Base-by-base conservation (phyloP, 2,113 vertebrate genomes). In the Myiopsitta monachus region DNA sequence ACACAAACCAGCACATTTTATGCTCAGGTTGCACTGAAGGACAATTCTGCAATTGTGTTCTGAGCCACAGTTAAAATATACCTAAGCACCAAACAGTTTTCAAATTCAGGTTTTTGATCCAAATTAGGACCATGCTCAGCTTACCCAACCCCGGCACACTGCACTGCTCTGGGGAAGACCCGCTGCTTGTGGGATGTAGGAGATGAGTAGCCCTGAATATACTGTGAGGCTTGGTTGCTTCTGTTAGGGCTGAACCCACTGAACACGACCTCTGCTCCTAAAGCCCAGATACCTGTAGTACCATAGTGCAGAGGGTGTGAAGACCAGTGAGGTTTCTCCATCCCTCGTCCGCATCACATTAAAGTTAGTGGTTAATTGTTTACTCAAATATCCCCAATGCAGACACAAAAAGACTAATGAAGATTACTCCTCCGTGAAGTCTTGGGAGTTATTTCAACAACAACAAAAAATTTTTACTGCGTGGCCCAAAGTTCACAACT, bases 131-230 rank as follows among this genome's bases (percentile, higher is more conserved):
- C 4, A 10, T 1, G 4, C 36, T 6, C 23, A 21, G 39, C 23
- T 36, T 74, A 28, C 13, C 10, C 10, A 18, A 2, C 4, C 3
- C 3, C 0, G 8, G 59, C 23, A 49, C 2, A 6, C 0, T 2
- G 2, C 36, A 7, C 0, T 0, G 5, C 16, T 14, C 55, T 38
- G 41, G 55, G 82, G 21, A 36, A 46, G 47, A 1, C 5, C 19
- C 1, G 0, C 51, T 4, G 82, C 38, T 11, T 11, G 41, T 0
- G 28, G 18, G 43, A 22, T 1, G 8, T 0, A 39, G 33, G 11
- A 7, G 47, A 38, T 7, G 44, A 68, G 6, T 0, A n/a, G 70
- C 75, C 24, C 46, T 14, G 10, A n/a, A 14, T 0, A 2, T 14
- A 11, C 14, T 2, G 8, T 19, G 46, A 57, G 72, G 33, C 26